Evolutionary conservation across 2,797 vertebrate genomes (phyloP).

Genomic region (Onychomys arenicola): DNA sequence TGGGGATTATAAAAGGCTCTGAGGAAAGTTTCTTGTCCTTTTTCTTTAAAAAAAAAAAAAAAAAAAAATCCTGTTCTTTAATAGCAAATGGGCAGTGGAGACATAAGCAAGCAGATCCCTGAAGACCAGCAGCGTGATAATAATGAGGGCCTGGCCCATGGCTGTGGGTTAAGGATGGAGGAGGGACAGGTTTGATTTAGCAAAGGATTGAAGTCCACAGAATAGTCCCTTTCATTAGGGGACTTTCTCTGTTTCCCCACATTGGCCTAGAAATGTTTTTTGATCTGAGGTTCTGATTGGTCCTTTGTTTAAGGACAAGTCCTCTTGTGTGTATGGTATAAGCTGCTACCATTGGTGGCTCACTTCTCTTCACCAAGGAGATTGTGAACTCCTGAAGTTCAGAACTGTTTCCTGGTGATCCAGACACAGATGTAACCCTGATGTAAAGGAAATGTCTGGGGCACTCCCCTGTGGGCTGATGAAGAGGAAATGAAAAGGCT

Average conservation of each 20-base stretch:
- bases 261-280: not conserved
- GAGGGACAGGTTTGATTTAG: not conserved
- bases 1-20: not conserved
- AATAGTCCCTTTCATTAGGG: not conserved
- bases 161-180: not conserved
- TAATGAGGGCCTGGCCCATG: not conserved
- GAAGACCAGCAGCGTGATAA: not conserved
- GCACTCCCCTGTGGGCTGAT: not conserved
- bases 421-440: not conserved
- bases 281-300: not conserved
- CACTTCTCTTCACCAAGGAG: not conserved
- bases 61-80: not conserved
- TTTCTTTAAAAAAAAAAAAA: not conserved
- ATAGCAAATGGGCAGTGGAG: not conserved
- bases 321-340: not conserved
- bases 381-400: not conserved
- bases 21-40: not conserved
- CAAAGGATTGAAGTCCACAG: not conserved
- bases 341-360: not conserved
- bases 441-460: not conserved
- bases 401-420: not conserved
- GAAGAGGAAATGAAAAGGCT: constrained; percentile 7
- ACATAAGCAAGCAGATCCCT: not conserved
- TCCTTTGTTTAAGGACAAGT: not conserved
- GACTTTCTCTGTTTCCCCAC: not conserved